These are phyloP conservation scores for Paradoxurus hermaphroditus DNA, from an alignment of 2,113 vertebrate genomes.

Conservation along the genomic window DNA sequence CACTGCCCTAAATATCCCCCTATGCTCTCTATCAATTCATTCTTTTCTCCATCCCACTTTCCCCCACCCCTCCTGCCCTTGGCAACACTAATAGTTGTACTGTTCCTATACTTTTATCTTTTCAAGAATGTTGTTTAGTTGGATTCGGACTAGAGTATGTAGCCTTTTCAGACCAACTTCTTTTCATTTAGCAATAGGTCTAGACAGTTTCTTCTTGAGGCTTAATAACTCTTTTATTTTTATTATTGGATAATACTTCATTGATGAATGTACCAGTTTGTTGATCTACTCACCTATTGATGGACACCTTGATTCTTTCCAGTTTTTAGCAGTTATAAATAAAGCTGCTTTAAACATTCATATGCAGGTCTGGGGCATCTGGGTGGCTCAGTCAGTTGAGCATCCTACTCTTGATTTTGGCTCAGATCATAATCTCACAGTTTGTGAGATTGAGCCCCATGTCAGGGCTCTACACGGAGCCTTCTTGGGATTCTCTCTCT, in stretches of 20 bases:
- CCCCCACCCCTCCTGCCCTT: neutral
- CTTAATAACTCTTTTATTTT: neutral
- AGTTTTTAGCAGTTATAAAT: neutral
- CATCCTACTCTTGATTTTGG: too few species aligned
- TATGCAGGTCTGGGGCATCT: neutral
- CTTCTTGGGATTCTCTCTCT: too few species aligned
- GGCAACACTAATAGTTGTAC: neutral
- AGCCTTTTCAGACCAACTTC: slow-evolving; percentile 5
- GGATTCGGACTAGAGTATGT: neutral
- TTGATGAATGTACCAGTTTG: neutral
- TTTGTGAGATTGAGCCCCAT: too few species aligned
- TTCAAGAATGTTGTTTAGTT: neutral
- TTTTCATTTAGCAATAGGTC: neutral
- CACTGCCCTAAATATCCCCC: neutral
- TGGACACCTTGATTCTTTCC: neutral
- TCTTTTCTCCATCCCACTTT: neutral
- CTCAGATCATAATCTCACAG: too few species aligned
- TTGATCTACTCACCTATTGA: neutral
- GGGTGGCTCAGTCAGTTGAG: too few species aligned
- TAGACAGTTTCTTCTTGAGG: neutral
- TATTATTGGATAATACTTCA: neutral
- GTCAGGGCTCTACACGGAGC: too few species aligned
- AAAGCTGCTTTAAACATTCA: slow-evolving; percentile 14
- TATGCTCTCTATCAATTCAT: neutral
- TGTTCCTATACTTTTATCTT: neutral